phyloP scores from a whole-genome alignment of 2,797 vertebrate genomes.

The Scyliorhinus canicula region DNA sequence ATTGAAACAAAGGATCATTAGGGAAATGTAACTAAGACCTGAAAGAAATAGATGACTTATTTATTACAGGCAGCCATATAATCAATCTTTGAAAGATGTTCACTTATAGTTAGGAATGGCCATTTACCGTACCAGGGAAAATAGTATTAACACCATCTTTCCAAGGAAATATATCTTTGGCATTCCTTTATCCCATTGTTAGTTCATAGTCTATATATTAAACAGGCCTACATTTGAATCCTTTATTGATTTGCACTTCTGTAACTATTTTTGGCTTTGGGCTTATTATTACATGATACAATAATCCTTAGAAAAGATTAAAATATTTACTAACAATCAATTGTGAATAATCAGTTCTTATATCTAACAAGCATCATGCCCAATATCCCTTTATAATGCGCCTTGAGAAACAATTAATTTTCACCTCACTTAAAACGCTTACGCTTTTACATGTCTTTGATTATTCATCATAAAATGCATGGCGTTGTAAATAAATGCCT shows the following conservation, averaged over 20 bases:
- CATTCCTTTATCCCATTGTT: not conserved
- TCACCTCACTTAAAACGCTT: not conserved
- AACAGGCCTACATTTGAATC: not conserved
- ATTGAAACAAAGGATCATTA: constrained; percentile 8
- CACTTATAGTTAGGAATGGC: not conserved
- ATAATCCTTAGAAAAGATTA: not conserved
- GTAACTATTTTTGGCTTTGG: not conserved
- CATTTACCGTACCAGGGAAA: not conserved
- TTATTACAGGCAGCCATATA: not conserved
- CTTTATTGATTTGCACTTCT: not conserved
- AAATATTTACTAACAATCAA: not conserved
- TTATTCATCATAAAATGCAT: not conserved
- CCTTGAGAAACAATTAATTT: not conserved
- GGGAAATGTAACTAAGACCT: not conserved
- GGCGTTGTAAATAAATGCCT: no score
- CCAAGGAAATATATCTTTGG: not conserved
- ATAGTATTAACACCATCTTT: not conserved
- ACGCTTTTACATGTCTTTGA: not conserved
- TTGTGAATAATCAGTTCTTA: not conserved
- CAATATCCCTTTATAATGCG: not conserved
- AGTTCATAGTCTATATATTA: not conserved
- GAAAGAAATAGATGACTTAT: not conserved
- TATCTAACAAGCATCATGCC: not conserved
- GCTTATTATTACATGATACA: no score
- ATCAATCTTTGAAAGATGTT: not conserved